These are phyloP conservation scores for Alexandromys fortis DNA, from an alignment of 2,113 vertebrate genomes.

Conservation along the genomic window DNA sequence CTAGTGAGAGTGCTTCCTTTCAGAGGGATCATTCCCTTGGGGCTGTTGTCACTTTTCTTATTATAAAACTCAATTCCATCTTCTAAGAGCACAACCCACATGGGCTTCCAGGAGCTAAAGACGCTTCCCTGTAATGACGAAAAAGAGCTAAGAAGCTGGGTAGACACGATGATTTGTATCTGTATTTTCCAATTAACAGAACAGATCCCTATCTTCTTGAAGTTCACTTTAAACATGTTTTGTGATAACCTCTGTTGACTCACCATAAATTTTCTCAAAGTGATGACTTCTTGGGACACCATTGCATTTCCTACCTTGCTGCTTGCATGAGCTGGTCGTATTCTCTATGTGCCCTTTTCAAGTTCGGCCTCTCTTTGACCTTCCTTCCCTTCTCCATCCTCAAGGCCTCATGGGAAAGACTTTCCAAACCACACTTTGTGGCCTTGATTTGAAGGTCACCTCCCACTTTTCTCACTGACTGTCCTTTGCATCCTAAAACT, in stretches of 20 bases:
- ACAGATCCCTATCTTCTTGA: background rate
- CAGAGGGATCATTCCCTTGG: conserved; percentile 97
- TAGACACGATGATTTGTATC: background rate
- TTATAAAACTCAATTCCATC: conserved; percentile 97
- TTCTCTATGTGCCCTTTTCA: background rate
- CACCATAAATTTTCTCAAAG: background rate
- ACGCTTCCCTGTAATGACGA: conserved; percentile 89
- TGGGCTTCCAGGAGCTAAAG: conserved; percentile 95
- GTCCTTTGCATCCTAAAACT: background rate
- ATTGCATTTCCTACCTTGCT: background rate
- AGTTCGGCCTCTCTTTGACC: too few species aligned
- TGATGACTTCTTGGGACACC: background rate
- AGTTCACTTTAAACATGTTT: background rate
- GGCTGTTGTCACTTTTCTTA: conserved; percentile 92
- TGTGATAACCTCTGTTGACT: background rate
- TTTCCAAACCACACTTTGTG: background rate
- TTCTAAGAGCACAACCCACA: conserved; percentile 96
- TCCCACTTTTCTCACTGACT: background rate
- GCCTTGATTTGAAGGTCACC: background rate
- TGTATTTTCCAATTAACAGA: background rate
- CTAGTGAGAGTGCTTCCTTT: conserved; percentile 90
- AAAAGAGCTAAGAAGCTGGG: background rate
- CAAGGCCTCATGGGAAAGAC: background rate
- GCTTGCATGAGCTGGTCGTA: background rate
- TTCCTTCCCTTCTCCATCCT: background rate